Evolutionary conservation across 2,888 invertebrate genomes (phyloP), one percentile per base, ranked within the genome.

Genomic region (Chrysomela aeneicollis): DNA sequence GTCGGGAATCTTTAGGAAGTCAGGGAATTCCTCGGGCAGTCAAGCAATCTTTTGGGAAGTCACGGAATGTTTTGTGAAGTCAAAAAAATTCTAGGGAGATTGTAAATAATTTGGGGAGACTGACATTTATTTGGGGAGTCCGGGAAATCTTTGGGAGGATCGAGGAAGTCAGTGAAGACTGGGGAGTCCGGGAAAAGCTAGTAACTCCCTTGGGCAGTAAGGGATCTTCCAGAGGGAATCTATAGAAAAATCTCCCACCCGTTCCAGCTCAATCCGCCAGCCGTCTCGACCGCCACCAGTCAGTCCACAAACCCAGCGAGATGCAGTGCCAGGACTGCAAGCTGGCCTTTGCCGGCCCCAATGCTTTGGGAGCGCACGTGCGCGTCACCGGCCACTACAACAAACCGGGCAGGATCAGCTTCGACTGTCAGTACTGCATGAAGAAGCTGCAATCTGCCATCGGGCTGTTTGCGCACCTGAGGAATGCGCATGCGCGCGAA

Each of bases 371-470:
- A 30, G 70, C 74, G 49, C 88, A 90, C 73, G 85, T 87, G 71
- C 87, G 87, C 76, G 84, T 84, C 42, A 87, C 87, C 5, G 86
- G 86, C 0, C 88, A 88, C 74, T 64, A 60, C 18, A 69, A 64
- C 57, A 67, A 61, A 42, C 53, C 60, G 1, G 70, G 71, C 49
- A 63, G 51, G 51, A 54, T 37, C 8, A 63, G 50, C 18, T 85
- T 84, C 71, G 85, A 86, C 67, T 88, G 94, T 80, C 88, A 90
- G 55, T 92, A 92, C 77, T 95, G 94, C 78, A 86, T 87, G 61
- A 92, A 90, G 78, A 84, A 87, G 63, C 93, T 92, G 78, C 86
- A 88, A 22, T 86, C 92, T 26, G 87, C 89, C 68, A 84, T 87
- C 21, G 89, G 89, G 78, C 83, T 93, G 37, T 92, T 92, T 81